A percentile compares a stretch with the other conserved stretches of the same genome.
These are phyloP conservation scores for Leucosticte australis DNA, from an alignment of 2,113 vertebrate genomes.

Conservation along the genomic window DNA sequence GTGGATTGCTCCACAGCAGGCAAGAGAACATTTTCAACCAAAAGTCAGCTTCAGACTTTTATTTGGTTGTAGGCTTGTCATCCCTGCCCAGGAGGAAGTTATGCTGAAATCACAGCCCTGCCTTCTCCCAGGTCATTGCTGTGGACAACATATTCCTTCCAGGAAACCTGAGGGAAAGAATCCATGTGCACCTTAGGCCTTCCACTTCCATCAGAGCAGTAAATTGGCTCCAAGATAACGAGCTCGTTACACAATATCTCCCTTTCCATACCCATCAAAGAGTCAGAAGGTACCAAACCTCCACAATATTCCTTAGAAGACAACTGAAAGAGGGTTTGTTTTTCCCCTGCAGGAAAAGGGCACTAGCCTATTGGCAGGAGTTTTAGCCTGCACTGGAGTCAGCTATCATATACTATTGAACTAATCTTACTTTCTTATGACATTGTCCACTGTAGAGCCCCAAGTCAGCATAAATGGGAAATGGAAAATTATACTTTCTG, in stretches of 20 bases:
- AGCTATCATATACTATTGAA: neutral
- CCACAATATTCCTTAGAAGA: neutral
- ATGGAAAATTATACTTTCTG: constrained; percentile 1
- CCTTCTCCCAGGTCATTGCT: neutral
- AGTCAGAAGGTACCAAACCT: neutral
- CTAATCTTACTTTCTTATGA: neutral
- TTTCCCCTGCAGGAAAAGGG: neutral
- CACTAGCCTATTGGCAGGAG: neutral
- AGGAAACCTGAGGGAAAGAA: neutral
- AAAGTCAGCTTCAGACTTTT: neutral
- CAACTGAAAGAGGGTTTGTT: neutral
- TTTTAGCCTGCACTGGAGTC: neutral
- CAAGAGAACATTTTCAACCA: neutral
- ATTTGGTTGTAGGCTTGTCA: accelerated
- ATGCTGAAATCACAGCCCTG: neutral
- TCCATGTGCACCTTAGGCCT: neutral
- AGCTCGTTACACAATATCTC: neutral
- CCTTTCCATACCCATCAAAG: neutral
- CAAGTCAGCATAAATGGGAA: neutral
- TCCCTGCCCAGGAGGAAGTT: neutral
- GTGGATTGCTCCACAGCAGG: neutral
- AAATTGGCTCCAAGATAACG: neutral
- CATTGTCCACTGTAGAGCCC: neutral
- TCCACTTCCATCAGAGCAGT: neutral
- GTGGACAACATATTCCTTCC: neutral